Percentiles rank a stretch among this genome's conserved stretches.
Conservation (phyloP, 2,113 vertebrate species). For the Mus spicilegus region DNA sequence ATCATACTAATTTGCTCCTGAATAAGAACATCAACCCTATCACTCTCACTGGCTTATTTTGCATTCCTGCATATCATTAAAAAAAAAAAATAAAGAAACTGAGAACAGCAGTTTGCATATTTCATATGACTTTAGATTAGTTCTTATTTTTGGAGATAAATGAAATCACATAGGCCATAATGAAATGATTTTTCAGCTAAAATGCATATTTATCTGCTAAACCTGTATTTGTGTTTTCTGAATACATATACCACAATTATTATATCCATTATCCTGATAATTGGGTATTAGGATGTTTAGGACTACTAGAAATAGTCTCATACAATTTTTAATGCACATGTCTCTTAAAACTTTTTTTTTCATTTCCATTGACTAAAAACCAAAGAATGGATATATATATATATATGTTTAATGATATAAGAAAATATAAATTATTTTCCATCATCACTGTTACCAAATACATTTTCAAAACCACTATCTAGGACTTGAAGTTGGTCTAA, state of each 20-base stretch:
- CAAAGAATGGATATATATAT: background rate
- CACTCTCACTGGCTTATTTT: background rate
- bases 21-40: background rate
- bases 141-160: background rate
- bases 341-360: background rate
- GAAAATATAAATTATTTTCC: background rate
- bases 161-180: background rate
- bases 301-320: background rate
- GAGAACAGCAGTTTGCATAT: too few relatives aligned
- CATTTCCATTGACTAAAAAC: background rate
- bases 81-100: background rate
- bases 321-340: background rate
- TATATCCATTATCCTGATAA: background rate
- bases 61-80: too few relatives aligned
- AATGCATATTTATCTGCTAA: accelerated
- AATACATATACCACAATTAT: background rate
- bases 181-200: background rate
- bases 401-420: background rate
- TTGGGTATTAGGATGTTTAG: background rate
- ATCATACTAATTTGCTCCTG: background rate
- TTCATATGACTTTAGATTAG: background rate
- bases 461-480: background rate
- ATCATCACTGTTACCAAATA: background rate
- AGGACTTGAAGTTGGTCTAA: background rate
- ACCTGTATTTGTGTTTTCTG: background rate